phyloP scores from a whole-genome alignment of 1,140 invertebrate genomes.

The Wiebesia pumilae region DNA sequence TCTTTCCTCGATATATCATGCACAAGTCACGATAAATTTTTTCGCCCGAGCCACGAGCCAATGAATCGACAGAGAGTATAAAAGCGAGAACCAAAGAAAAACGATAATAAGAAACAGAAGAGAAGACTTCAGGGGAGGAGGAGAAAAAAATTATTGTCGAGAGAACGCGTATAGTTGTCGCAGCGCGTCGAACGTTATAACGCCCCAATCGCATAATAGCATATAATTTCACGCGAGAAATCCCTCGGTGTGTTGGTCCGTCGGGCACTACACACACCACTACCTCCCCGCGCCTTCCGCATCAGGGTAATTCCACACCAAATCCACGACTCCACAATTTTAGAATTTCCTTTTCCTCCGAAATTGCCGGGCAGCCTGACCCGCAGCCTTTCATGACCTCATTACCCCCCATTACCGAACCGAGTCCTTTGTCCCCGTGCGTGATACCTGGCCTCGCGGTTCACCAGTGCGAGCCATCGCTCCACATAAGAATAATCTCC shows the following conservation, averaged over 20 bases:
- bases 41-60: background rate
- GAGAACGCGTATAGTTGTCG: conserved; percentile 28
- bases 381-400: conserved; percentile 1
- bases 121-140: background rate
- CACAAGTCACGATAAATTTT: conserved; percentile 34
- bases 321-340: conserved; percentile 26
- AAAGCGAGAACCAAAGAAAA: background rate
- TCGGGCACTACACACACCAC: background rate
- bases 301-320: conserved; percentile 19
- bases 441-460: background rate
- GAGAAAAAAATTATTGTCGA: conserved; percentile 7
- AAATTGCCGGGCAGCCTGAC: background rate
- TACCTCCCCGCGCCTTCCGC: background rate
- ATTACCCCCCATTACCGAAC: background rate
- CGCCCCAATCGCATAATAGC: conserved; percentile 42
- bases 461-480: too few species aligned
- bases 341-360: conserved; percentile 16
- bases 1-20: conserved; percentile 17
- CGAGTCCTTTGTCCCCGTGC: background rate
- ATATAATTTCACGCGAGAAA: conserved; percentile 38
- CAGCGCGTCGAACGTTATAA: conserved; percentile 28
- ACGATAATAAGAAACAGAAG: background rate
- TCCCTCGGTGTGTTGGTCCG: background rate
- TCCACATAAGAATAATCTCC: too few species aligned
- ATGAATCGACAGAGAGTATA: conserved; percentile 18